A percentile compares a stretch with the other conserved stretches of the same genome.
Conservation (phyloP, 2,888 invertebrate species). For the Tigriopus californicus region DNA sequence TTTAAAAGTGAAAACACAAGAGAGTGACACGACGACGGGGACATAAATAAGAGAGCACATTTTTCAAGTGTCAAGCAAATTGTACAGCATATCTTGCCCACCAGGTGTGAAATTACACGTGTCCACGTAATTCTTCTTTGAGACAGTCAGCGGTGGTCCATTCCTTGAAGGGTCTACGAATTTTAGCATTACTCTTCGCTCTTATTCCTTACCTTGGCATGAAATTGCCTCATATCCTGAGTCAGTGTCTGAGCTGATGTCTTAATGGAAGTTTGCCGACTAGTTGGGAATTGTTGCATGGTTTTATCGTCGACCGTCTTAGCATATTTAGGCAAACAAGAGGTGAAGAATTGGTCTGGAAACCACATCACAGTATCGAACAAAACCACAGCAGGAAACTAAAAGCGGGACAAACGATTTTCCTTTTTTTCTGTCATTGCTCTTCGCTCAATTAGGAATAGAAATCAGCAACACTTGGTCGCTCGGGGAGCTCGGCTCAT, state of each 20-base stretch:
- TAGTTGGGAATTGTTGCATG: constrained; percentile 27
- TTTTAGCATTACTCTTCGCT: no score
- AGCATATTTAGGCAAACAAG: constrained; percentile 36
- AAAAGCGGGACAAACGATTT: background rate
- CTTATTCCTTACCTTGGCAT: constrained; percentile 31
- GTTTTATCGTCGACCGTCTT: constrained; percentile 34
- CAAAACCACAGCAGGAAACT: constrained; percentile 58
- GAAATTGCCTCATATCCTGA: constrained; percentile 39
- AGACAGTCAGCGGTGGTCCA: no score
- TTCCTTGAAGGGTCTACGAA: no score
- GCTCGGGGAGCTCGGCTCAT: no score
- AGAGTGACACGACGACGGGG: background rate
- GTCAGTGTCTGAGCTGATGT: constrained; percentile 34
- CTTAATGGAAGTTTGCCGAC: constrained; percentile 30
- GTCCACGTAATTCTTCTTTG: no score
- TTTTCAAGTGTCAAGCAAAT: no score
- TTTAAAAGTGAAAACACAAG: background rate
- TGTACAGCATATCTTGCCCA: no score
- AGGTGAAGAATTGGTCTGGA: constrained; percentile 58
- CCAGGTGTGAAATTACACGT: no score
- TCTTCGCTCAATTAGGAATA: no score
- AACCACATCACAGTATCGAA: constrained; percentile 65
- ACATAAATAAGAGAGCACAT: no score
- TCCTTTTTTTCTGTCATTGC: no score
- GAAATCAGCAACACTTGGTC: no score